A percentile compares a stretch with the other conserved stretches of the same genome.
phyloP scores from a whole-genome alignment of 2,797 vertebrate genomes.

The Tympanoctomys barrerae region DNA sequence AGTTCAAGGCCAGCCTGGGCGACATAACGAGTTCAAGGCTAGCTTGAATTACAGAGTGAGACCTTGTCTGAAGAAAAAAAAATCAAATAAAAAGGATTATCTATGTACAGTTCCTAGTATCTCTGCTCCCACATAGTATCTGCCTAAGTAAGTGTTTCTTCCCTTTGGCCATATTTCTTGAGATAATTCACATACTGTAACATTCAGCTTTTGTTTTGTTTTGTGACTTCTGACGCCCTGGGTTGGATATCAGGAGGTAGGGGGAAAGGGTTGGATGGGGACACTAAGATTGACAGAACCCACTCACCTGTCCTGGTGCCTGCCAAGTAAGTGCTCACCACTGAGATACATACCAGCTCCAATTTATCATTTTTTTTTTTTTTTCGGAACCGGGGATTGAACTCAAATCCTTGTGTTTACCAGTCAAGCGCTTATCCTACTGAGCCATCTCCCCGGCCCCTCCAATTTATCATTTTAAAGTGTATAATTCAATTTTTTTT shows the following conservation, averaged over 20 bases:
- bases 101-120: not conserved
- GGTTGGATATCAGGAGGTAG: not conserved
- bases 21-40: not conserved
- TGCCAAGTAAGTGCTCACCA: not conserved
- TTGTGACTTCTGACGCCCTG: not conserved
- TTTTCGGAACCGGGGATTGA: no score
- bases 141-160: not conserved
- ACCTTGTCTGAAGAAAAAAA: not conserved
- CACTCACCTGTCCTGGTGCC: not conserved
- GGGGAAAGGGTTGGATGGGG: not conserved
- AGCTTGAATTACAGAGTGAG: not conserved
- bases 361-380: not conserved
- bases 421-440: no score
- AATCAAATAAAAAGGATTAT: not conserved
- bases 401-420: no score
- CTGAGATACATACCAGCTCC: not conserved
- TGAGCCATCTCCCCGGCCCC: no score
- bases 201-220: not conserved
- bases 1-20: not conserved
- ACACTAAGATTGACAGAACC: not conserved
- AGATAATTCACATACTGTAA: not conserved
- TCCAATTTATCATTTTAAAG: constrained; percentile 5
- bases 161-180: not conserved
- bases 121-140: not conserved
- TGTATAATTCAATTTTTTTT: not conserved